Conservation (phyloP, 2,113 vertebrate genomes). For the Pseudorectes ferrugineus region DNA sequence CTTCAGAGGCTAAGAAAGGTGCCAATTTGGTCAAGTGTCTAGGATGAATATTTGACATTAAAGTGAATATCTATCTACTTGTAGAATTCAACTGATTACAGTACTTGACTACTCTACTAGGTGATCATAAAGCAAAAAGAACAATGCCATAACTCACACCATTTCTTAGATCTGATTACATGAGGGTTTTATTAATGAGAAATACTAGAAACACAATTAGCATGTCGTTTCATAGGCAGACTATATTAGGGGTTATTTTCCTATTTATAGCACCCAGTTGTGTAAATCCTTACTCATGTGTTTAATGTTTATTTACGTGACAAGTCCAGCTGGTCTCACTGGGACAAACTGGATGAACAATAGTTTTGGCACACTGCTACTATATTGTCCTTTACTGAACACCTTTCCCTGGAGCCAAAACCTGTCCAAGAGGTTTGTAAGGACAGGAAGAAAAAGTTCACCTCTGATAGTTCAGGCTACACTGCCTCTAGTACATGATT, state of each 20-base stretch:
- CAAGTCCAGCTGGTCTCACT: not conserved
- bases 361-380: not conserved
- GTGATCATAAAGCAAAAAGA: not conserved
- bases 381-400: not conserved
- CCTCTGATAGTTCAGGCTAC: not conserved
- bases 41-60: not conserved
- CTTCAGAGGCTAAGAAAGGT: not conserved
- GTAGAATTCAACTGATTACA: not conserved
- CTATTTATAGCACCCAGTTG: not conserved
- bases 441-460: not conserved
- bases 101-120: not conserved
- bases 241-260: not conserved
- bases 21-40: not conserved
- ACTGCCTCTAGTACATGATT: not conserved
- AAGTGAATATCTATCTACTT: not conserved
- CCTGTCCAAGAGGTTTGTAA: not conserved
- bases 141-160: not conserved
- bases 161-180: not conserved
- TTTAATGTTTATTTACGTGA: not conserved
- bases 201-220: not conserved
- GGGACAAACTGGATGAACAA: not conserved
- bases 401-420: not conserved
- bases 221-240: not conserved
- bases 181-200: not conserved
- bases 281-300: not conserved